Percentiles rank a stretch among this genome's conserved stretches.
Conservation (phyloP, 2,113 vertebrate genomes). For the Zeus faber region DNA sequence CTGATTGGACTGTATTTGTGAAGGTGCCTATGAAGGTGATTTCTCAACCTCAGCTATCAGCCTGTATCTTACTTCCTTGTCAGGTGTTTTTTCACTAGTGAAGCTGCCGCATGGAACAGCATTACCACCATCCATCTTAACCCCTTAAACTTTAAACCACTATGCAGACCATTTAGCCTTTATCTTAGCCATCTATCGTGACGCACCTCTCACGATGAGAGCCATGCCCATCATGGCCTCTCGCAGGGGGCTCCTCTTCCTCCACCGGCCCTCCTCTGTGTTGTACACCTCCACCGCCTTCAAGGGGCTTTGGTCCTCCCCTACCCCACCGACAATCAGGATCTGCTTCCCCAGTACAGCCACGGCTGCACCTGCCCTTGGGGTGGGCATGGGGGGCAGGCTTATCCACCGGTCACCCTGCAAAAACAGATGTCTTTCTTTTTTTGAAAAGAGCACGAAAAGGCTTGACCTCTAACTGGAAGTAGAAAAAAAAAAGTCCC, state of each 20-base stretch:
- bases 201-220: constrained; percentile 87
- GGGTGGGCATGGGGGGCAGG: constrained; percentile 85
- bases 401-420: constrained; percentile 83
- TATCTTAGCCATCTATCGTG: too few species aligned
- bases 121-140: too few species aligned
- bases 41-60: too few species aligned
- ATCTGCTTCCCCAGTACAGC: constrained; percentile 89
- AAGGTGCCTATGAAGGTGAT: too few species aligned
- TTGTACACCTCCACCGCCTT: constrained; percentile 92
- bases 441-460: not conserved
- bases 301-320: constrained; percentile 85
- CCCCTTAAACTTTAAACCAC: too few species aligned
- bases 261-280: constrained; percentile 94
- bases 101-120: too few species aligned
- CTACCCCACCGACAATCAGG: constrained; percentile 92
- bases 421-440: not conserved
- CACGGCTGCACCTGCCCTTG: constrained; percentile 87
- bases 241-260: constrained; percentile 85
- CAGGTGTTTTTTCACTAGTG: too few species aligned
- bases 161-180: too few species aligned
- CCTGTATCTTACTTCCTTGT: too few species aligned
- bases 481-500: not conserved
- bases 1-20: too few species aligned
- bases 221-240: constrained; percentile 94
- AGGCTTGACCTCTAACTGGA: not conserved